Conservation (phyloP, 1,140 invertebrate genomes). For the Arion vulgaris region DNA sequence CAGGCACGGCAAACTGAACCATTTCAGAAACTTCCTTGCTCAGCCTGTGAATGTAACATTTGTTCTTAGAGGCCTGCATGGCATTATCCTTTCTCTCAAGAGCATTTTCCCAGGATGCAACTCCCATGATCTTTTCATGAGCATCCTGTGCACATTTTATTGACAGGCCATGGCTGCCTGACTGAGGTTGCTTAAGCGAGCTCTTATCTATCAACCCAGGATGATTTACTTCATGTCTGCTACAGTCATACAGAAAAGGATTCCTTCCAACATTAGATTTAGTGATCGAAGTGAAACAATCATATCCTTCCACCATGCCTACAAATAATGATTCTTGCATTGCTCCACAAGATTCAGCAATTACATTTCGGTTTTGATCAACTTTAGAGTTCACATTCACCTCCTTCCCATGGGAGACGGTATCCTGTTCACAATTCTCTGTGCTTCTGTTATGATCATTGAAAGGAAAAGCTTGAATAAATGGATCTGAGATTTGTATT, state of each 20-base stretch:
- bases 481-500: not conserved
- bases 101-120: not conserved
- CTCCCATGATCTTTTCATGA: not conserved
- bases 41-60: not conserved
- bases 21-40: not conserved
- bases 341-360: not conserved
- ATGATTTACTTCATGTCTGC: not conserved
- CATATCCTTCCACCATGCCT: not conserved
- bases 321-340: not conserved
- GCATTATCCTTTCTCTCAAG: not conserved
- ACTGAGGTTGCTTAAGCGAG: not conserved
- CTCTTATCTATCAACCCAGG: not conserved
- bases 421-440: not conserved
- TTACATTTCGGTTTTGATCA: not conserved
- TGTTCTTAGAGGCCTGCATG: not conserved
- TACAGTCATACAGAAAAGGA: not conserved
- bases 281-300: not conserved
- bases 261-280: not conserved
- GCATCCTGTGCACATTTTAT: not conserved
- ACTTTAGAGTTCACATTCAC: not conserved
- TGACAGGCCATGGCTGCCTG: not conserved
- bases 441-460: not conserved
- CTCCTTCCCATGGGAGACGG: not conserved
- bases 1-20: not conserved
- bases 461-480: not conserved